Evolutionary conservation across 2,797 vertebrate species (phyloP).

Genomic region (Enteromius viviparus): DNA sequence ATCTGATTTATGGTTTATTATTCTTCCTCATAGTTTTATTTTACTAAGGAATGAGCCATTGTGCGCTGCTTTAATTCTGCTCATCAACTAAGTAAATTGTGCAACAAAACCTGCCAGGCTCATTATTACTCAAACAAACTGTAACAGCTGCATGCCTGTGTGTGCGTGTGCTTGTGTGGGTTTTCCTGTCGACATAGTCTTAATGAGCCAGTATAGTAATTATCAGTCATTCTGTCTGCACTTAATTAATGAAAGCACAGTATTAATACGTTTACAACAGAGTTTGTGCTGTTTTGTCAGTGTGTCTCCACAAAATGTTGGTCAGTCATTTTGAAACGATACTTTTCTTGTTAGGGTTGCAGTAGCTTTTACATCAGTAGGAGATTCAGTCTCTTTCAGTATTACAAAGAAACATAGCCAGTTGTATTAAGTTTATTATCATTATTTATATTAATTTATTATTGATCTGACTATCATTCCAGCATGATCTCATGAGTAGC

Average conservation of each 20-base stretch:
- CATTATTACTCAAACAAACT: constrained; percentile 70
- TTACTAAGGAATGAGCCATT: constrained; percentile 58
- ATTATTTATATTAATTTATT: not conserved
- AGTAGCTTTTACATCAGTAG: not conserved
- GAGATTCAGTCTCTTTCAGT: not conserved
- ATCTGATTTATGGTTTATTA: constrained; percentile 11
- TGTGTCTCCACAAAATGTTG: constrained; percentile 20
- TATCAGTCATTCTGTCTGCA: constrained; percentile 75
- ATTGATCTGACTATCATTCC: not conserved
- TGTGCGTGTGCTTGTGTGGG: constrained; percentile 60
- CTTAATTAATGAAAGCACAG: constrained; percentile 72
- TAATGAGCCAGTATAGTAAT: constrained; percentile 77
- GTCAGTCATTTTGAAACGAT: constrained; percentile 61
- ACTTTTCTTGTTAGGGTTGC: not conserved
- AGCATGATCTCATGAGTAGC: not conserved
- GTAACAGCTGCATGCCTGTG: constrained; percentile 70
- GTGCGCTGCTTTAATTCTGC: constrained; percentile 64
- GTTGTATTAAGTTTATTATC: not conserved
- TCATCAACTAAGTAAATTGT: constrained; percentile 68
- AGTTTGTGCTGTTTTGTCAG: constrained; percentile 17
- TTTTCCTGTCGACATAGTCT: constrained; percentile 68
- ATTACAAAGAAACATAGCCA: not conserved
- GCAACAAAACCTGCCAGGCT: constrained; percentile 72
- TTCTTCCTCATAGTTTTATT: constrained; percentile 42
- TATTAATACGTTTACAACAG: constrained; percentile 67